Evolutionary conservation across 2,888 invertebrate species (phyloP).

Genomic region (Xanthorhoe spadicearia): DNA sequence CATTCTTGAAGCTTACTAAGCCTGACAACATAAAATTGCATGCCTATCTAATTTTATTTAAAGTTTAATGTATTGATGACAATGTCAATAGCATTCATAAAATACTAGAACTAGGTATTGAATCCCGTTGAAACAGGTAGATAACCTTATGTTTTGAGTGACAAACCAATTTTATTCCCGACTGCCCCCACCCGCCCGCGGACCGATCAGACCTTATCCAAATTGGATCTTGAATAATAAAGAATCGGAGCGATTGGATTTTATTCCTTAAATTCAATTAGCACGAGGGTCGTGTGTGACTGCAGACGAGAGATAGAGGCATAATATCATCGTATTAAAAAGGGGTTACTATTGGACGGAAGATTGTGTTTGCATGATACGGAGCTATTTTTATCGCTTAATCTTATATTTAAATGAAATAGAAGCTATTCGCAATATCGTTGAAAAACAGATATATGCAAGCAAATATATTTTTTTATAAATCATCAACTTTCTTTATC

Average conservation of each 20-base stretch:
- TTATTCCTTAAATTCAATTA: conserved; percentile 86
- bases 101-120: conserved; percentile 32
- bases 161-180: conserved; percentile 85
- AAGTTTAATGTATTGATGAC: not conserved
- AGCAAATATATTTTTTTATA: too few relatives aligned
- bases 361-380: conserved; percentile 40
- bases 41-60: not conserved
- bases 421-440: not conserved
- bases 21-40: too few relatives aligned
- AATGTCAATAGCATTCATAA: not conserved
- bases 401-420: not conserved
- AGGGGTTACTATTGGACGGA: conserved; percentile 65
- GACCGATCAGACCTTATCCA: conserved; percentile 85
- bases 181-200: conserved; percentile 73
- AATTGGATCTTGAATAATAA: conserved; percentile 86
- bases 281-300: conserved; percentile 83
- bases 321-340: conserved; percentile 79
- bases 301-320: conserved; percentile 83
- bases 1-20: not conserved
- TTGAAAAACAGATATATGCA: not conserved
- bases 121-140: conserved; percentile 44
- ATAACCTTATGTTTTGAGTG: conserved; percentile 85
- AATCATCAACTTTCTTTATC: not conserved
- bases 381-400: not conserved
- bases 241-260: conserved; percentile 86